Evolutionary conservation across 2,888 invertebrate genomes (phyloP), one percentile per base, ranked within the genome.

Genomic region (Ormia ochracea): DNA sequence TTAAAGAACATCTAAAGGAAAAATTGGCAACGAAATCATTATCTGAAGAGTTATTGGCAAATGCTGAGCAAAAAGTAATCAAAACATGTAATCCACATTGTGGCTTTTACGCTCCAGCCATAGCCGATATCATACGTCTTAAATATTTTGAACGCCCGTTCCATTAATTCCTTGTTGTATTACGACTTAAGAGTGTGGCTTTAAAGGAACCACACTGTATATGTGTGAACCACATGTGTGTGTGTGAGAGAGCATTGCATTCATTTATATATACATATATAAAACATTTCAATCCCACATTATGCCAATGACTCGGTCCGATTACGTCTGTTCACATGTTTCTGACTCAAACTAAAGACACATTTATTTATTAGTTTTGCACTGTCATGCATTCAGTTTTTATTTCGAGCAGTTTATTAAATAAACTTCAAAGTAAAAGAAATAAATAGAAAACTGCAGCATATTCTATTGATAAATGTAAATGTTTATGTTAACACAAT

Each of bases 261-360:
- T 4, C 19, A 31, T 31, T 1, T 33, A 33, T 31, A 31, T 26
- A 21, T 14, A 50, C 6, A 14, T 50, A 3, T 38, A 36, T 38
- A 6, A 76, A 48, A 75, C 72, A 78, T 66, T 82, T 61, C 76
- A 76, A 83, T 86, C 85, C 85, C 87, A 86, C 86, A 85, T 86
- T 85, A 84, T 86, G 85, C 78, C 81, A 82, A 78, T 65, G 75
- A 78, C 82, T 84, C 82, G 82, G 78, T 78, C 82, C 82, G 82
- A 81, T 83, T 83, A 81, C 81, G 83, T 83, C 83, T 78, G 78
- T 82, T 78, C 74, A 56, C 74, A 74, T 80, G 80, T 72, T 68
- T 73, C 63, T 73, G 76, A 76, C 72, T 76, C 36, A 70, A 65
- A 48, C 9, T 61, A 76, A 68, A 72, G 80, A 80, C 76, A 76